Evolutionary conservation across 2,113 vertebrate genomes (phyloP), one percentile per base, ranked within the genome.

Genomic region (Antechinus flavipes): DNA sequence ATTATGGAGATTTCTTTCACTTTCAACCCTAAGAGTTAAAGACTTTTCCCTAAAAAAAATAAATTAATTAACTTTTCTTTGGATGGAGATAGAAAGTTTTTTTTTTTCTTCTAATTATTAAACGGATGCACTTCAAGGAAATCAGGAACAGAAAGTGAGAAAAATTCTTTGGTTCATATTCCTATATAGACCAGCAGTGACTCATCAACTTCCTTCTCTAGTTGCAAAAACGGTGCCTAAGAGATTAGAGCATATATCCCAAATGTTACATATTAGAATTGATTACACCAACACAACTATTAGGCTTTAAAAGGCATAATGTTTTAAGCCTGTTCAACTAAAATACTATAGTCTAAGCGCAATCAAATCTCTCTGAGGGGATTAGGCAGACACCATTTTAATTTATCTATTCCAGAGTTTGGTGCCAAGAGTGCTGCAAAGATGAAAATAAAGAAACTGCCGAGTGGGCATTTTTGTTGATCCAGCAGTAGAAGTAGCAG

Each of bases 351-450:
- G 95, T 93, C 91, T 94, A 96, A 95, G 68, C 93, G 95, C 91
- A 97, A 96, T 97, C 97, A 98, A 97, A 96, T 97, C 92, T 98
- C 96, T 98, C 93, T 0, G 94, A 98, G 96, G 96, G 97, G 96
- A 98, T 98, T 98, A 98, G 55, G 55, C 91, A 97, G 97, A 97
- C 97, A 97, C 94, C 95, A 96, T 98, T 98, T 98, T 98, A 98
- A 98, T 98, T 98, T 96, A 98, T 98, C 97, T 94, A 91, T 97
- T 98, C 96, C 96, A 94, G 96, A 97, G 93, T 94, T 90, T 22
- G 0, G 55, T 97, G 97, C 97, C 97, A 97, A 97, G 92, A 98
- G 95, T 12, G 0, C 94, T 94, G 93, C 97, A 98, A 98, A 98
- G 97, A 98, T 35, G 92, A 97, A 98, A 98, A 98, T 97, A 98